Conservation (phyloP, 30 jellyfish, hydroid and myxozoan genomes). For the Aurelia aurita complex sp. Pacific region DNA sequence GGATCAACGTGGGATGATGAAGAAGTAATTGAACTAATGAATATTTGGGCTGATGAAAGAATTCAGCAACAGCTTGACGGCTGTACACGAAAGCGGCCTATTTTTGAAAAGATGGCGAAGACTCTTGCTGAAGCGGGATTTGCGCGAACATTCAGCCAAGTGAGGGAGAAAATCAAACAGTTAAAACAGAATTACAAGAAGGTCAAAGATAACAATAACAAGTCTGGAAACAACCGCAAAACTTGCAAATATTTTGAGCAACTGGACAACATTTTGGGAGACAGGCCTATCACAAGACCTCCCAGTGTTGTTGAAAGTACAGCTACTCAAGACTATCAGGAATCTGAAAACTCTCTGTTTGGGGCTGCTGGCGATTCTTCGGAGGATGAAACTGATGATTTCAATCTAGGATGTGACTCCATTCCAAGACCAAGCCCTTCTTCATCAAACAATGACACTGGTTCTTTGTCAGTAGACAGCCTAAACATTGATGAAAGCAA, state of each 20-base stretch:
- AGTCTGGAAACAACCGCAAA: constrained; percentile 21
- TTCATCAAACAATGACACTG: neutral
- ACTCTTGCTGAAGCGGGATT: too few species aligned
- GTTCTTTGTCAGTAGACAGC: too few species aligned
- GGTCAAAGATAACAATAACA: constrained; percentile 32
- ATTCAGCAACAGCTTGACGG: too few species aligned
- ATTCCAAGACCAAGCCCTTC: neutral
- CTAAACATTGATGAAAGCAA: too few species aligned
- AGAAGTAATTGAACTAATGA: neutral
- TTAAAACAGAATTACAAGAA: too few species aligned
- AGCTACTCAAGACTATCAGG: neutral
- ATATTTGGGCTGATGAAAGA: too few species aligned
- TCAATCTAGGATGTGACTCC: too few species aligned
- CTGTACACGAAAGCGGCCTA: too few species aligned
- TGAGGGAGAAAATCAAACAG: too few species aligned
- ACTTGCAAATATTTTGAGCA: constrained; percentile 28
- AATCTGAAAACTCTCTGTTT: neutral
- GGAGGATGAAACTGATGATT: neutral
- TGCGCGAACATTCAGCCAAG: too few species aligned
- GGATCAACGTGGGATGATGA: constrained; percentile 29
- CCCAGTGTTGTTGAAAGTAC: constrained; percentile 18
- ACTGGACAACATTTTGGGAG: constrained; percentile 31
- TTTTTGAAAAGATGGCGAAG: too few species aligned
- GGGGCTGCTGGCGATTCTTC: neutral
- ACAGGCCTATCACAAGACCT: constrained; percentile 50